Conservation (phyloP, 1,140 invertebrate species). For the Tyrophagus putrescentiae region DNA sequence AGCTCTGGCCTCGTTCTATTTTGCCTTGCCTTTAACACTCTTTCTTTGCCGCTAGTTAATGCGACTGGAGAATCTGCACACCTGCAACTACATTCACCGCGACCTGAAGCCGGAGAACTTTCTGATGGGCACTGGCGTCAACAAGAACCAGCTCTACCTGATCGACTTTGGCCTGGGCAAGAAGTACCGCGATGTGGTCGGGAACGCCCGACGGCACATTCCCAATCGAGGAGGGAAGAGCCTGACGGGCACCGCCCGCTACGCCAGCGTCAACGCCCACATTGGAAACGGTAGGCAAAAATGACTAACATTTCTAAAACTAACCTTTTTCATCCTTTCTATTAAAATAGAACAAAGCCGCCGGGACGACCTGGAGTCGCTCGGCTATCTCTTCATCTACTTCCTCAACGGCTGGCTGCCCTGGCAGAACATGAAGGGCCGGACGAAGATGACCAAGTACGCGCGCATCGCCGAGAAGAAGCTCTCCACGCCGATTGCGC, state of each 20-base stretch:
- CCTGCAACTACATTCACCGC: constrained; percentile 25
- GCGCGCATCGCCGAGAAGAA: constrained; percentile 99
- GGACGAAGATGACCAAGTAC: constrained; percentile 70
- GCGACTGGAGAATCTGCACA: constrained; percentile 20
- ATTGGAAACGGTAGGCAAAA: too few relatives aligned
- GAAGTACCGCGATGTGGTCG: constrained; percentile 99
- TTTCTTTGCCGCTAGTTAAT: constrained; percentile 19
- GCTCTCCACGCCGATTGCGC: constrained; percentile 86
- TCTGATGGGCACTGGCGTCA: constrained; percentile 51
- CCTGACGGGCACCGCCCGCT: constrained; percentile 54
- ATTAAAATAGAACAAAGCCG: constrained; percentile 95
- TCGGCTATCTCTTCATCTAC: constrained; percentile 99
- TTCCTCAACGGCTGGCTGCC: constrained; percentile 94
- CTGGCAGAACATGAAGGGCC: constrained; percentile 64
- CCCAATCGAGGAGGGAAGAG: constrained; percentile 99
- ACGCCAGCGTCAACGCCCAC: constrained; percentile 29
- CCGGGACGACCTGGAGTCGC: constrained; percentile 94
- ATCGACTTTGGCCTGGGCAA: constrained; percentile 86
- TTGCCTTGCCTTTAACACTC: constrained; percentile 33
- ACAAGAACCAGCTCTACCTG: constrained; percentile 97
- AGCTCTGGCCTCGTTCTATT: constrained; percentile 75
- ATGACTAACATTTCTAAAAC: too few relatives aligned
- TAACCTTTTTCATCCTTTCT: too few relatives aligned
- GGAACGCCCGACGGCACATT: constrained; percentile 86
- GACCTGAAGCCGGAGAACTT: constrained; percentile 26